These are phyloP conservation scores for Piliocolobus tephrosceles DNA, from an alignment of 2,113 vertebrate species.

Conservation along the genomic window DNA sequence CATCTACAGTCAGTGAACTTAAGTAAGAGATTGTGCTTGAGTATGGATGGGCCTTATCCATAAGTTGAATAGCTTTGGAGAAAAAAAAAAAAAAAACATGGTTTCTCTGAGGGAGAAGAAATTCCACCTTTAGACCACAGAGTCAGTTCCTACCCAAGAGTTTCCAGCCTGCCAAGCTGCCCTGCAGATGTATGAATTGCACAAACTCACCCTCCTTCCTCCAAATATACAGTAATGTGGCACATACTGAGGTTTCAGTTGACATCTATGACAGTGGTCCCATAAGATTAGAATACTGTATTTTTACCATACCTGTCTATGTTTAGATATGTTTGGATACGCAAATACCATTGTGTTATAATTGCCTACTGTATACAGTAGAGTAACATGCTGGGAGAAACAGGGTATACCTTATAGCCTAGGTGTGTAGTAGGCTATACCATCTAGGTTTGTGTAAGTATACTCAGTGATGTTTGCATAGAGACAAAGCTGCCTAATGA, in stretches of 20 bases:
- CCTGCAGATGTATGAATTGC: background rate
- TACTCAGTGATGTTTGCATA: background rate
- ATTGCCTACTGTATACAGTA: background rate
- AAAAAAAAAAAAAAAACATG: background rate
- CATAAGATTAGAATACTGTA: background rate
- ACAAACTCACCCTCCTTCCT: background rate
- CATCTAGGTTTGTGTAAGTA: background rate
- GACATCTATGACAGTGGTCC: background rate
- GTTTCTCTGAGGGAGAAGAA: background rate
- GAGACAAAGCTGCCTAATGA: background rate
- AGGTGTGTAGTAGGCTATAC: background rate
- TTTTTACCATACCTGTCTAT: background rate
- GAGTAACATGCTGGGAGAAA: background rate
- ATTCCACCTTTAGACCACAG: background rate
- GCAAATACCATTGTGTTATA: background rate
- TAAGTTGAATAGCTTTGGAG: background rate
- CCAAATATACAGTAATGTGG: background rate
- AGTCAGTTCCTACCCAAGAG: background rate
- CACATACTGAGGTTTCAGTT: background rate
- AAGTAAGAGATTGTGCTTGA: background rate
- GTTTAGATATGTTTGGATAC: background rate
- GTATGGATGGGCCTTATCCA: too few relatives aligned
- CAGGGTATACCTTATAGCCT: background rate
- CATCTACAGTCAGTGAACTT: background rate
- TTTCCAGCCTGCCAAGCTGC: background rate